Evolutionary conservation across 2,113 vertebrate genomes (phyloP).

Genomic region (Lophius piscatorius): DNA sequence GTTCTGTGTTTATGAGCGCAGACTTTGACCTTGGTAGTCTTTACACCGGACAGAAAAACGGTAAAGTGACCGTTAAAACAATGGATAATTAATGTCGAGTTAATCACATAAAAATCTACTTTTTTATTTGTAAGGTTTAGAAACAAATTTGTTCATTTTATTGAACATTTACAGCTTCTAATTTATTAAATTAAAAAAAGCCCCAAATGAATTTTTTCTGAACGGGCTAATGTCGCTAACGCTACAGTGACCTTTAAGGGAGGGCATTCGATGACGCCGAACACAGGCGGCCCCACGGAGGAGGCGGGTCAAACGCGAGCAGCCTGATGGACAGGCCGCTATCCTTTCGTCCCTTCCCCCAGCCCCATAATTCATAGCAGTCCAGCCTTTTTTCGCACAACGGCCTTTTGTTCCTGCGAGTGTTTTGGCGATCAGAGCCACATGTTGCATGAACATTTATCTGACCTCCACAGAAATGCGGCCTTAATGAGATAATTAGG

Average conservation of each 20-base stretch:
- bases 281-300: conserved; percentile 32
- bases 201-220: too few relatives aligned
- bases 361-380: conserved; percentile 54
- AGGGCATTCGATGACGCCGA: conserved; percentile 63
- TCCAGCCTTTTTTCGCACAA: conserved; percentile 58
- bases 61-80: conserved; percentile 50
- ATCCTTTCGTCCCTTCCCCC: conserved; percentile 23
- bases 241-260: conserved; percentile 56
- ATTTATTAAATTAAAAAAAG: too few relatives aligned
- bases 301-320: conserved; percentile 35
- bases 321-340: conserved; percentile 55
- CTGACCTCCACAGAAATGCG: conserved; percentile 70
- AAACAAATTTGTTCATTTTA: too few relatives aligned
- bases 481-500: conserved; percentile 75
- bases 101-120: too few relatives aligned
- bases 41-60: conserved; percentile 23
- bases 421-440: conserved; percentile 76
- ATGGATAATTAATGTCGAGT: conserved; percentile 49
- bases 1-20: conserved; percentile 38
- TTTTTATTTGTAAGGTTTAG: too few relatives aligned
- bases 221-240: conserved; percentile 71
- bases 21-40: conserved; percentile 63
- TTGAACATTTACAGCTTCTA: too few relatives aligned
- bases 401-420: conserved; percentile 72
- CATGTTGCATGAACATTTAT: conserved; percentile 70